phyloP scores from a whole-genome alignment of 2,113 vertebrate species.

The Eulacestoma nigropectus region DNA sequence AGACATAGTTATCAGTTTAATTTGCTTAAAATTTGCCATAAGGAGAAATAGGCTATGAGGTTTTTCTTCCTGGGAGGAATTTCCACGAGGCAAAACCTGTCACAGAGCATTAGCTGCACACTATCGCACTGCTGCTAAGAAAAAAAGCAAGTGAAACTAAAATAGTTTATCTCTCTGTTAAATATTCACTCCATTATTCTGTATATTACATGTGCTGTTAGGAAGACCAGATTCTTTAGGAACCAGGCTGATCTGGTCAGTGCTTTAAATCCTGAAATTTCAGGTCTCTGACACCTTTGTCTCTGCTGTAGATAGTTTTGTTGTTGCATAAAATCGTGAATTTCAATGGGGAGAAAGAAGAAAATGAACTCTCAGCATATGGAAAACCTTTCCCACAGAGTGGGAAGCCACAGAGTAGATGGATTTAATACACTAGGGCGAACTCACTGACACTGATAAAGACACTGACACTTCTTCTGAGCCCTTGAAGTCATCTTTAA shows the following conservation, averaged over 20 bases:
- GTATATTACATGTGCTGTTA: not conserved
- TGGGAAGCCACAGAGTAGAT: not conserved
- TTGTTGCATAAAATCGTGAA: not conserved
- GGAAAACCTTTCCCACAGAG: not conserved
- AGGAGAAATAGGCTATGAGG: not conserved
- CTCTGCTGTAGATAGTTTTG: not conserved
- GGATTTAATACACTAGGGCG: not conserved
- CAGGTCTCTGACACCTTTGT: not conserved
- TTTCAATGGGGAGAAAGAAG: not conserved
- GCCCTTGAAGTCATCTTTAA: not conserved
- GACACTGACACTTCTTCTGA: not conserved
- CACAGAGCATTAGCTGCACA: slow-evolving; percentile 12
- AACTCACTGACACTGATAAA: not conserved
- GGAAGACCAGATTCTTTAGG: not conserved
- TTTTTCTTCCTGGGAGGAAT: not conserved
- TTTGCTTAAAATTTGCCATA: slow-evolving; percentile 27
- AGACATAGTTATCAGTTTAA: slow-evolving; percentile 17
- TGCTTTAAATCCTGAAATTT: not conserved
- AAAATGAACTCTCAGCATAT: not conserved
- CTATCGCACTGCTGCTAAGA: not conserved
- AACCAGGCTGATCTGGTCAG: not conserved
- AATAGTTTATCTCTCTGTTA: not conserved
- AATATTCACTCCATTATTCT: not conserved
- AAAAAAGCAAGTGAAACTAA: not conserved
- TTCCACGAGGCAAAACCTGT: not conserved